Conservation (phyloP, 2,888 invertebrate species). For the Drosophila pseudotakahashii region DNA sequence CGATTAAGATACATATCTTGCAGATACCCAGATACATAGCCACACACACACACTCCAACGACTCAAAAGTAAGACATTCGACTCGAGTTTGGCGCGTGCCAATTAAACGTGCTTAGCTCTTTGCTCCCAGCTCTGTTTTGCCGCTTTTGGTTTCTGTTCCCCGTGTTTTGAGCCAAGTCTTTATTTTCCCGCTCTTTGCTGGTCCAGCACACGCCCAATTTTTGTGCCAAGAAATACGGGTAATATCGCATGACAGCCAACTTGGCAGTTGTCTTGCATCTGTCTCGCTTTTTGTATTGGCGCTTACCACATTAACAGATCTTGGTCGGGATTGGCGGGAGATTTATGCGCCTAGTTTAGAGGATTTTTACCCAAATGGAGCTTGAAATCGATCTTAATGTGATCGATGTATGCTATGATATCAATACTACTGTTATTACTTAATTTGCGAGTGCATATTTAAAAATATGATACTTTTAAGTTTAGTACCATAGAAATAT, state of each 20-base stretch:
- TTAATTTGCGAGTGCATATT: neutral
- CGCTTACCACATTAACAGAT: slow-evolving; percentile 15
- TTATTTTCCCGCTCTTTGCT: slow-evolving; percentile 12
- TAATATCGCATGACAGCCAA: slow-evolving; percentile 48
- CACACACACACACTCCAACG: slow-evolving; percentile 8
- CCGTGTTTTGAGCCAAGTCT: slow-evolving; percentile 38
- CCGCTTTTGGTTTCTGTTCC: slow-evolving; percentile 4
- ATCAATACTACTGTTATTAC: neutral
- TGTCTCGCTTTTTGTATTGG: slow-evolving; percentile 9
- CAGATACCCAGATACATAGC: slow-evolving; percentile 53
- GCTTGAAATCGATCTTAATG: slow-evolving; percentile 7
- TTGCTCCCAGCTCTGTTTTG: slow-evolving; percentile 34
- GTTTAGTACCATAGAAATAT: no score
- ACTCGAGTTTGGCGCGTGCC: slow-evolving; percentile 73
- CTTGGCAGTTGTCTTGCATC: slow-evolving; percentile 32
- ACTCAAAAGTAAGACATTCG: slow-evolving; percentile 64
- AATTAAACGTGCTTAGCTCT: slow-evolving; percentile 63
- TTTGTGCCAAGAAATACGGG: slow-evolving; percentile 28
- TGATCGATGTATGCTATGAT: slow-evolving; percentile 1
- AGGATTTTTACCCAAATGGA: neutral
- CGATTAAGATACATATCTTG: slow-evolving; percentile 62
- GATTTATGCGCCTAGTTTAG: slow-evolving; percentile 19
- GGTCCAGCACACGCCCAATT: slow-evolving; percentile 45
- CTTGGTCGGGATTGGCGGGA: slow-evolving; percentile 13
- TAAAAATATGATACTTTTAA: no score